Percentiles rank a stretch among this genome's conserved stretches.
Evolutionary conservation across 2,888 invertebrate genomes (phyloP).

Genomic region (Drosophila borborema): DNA sequence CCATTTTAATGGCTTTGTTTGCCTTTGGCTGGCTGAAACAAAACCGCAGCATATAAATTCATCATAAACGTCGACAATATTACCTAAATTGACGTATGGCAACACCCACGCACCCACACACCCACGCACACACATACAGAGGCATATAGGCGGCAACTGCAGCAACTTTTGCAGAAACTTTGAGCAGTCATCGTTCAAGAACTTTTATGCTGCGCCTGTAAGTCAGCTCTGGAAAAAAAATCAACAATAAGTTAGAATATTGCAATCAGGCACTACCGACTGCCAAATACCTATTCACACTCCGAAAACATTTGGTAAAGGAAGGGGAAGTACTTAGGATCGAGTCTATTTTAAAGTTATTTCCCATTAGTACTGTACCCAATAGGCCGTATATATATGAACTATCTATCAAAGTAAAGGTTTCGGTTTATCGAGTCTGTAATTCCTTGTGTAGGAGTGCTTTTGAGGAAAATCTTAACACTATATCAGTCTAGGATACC

Average conservation of each 20-base stretch:
- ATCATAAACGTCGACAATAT: conserved; percentile 71
- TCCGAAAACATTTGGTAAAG: background rate
- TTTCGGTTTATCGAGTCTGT: no score
- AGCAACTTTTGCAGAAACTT: conserved; percentile 36
- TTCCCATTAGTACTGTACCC: no score
- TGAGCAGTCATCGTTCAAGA: conserved; percentile 22
- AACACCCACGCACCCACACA: conserved; percentile 11
- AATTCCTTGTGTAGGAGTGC: no score
- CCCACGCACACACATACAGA: background rate
- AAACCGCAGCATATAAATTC: conserved; percentile 68
- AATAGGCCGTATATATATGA: no score
- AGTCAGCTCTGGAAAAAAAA: conserved; percentile 4
- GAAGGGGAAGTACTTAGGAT: no score
- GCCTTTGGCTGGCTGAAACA: conserved; percentile 44
- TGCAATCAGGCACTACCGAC: background rate
- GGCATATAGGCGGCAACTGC: conserved; percentile 26
- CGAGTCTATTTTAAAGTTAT: background rate
- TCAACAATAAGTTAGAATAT: background rate
- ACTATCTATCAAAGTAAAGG: no score
- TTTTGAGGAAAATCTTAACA: no score
- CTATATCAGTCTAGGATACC: no score
- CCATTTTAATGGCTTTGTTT: conserved; percentile 71
- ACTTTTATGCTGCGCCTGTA: conserved; percentile 25
- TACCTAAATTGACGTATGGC: conserved; percentile 72
- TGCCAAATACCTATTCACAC: background rate